Conservation (phyloP, 2,797 vertebrate genomes). For the Acrossocheilus wenchowensis region DNA sequence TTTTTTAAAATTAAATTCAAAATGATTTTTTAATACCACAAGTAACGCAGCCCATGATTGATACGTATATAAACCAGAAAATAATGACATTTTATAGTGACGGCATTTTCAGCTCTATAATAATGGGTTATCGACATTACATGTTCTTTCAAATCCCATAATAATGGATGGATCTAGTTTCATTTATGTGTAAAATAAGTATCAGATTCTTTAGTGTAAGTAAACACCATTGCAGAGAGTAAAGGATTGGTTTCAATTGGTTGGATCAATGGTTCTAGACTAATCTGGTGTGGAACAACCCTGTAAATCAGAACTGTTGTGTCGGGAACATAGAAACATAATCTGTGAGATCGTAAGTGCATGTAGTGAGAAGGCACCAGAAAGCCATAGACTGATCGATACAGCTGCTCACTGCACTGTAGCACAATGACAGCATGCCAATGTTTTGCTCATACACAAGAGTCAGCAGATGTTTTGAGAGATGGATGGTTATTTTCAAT, state of each 20-base stretch:
- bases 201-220: slow-evolving; percentile 7
- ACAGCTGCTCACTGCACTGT: slow-evolving; percentile 7
- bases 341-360: neutral
- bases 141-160: neutral
- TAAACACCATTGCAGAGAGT: neutral
- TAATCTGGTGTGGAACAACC: slow-evolving; percentile 25
- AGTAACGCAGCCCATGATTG: neutral
- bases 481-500: slow-evolving; percentile 4
- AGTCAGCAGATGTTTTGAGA: slow-evolving; percentile 24
- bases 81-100: neutral
- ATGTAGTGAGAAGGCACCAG: slow-evolving; percentile 27
- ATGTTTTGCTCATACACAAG: slow-evolving; percentile 13
- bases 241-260: slow-evolving; percentile 17
- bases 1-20: neutral
- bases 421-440: slow-evolving; percentile 21
- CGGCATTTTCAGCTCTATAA: neutral
- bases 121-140: neutral
- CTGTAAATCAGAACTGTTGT: slow-evolving; percentile 40
- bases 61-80: slow-evolving; percentile 11
- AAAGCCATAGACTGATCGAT: slow-evolving; percentile 38
- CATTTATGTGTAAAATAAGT: neutral
- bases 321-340: slow-evolving; percentile 39
- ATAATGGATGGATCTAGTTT: neutral
- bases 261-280: slow-evolving; percentile 45
- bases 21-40: neutral